These are phyloP conservation scores for Lytechinus variegatus DNA, from an alignment of 35 echinoderm and acorn worm genomes.

Conservation along the genomic window DNA sequence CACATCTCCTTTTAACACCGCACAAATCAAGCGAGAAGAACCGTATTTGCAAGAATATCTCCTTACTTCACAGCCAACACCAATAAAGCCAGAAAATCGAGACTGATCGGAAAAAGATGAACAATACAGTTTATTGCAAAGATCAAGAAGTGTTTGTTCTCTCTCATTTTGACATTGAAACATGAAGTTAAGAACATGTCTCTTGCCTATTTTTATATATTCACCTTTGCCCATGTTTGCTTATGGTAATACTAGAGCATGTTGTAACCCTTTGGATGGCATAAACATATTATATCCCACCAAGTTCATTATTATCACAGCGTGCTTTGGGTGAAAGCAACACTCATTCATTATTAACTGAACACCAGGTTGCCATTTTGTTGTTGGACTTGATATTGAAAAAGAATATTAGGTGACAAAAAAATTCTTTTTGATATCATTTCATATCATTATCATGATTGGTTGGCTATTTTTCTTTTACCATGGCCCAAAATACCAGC, in stretches of 20 bases:
- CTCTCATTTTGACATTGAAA: neutral
- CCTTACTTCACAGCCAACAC: neutral
- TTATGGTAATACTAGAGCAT: neutral
- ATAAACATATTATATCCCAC: neutral
- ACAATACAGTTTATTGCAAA: neutral
- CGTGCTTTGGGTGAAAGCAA: neutral
- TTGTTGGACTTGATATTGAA: neutral
- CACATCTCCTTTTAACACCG: neutral
- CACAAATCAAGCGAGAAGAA: neutral
- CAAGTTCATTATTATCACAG: neutral
- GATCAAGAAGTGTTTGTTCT: neutral
- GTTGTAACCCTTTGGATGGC: neutral
- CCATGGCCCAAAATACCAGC: too few species aligned
- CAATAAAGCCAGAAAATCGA: neutral
- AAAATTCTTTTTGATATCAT: neutral
- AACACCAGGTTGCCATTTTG: neutral
- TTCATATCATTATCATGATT: neutral
- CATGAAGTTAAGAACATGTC: neutral
- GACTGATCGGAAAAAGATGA: neutral
- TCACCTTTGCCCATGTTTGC: neutral
- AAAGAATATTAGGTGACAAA: neutral
- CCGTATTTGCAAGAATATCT: neutral
- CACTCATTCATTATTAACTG: neutral
- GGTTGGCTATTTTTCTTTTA: neutral
- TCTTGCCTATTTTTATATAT: neutral